Base-by-base conservation (phyloP, 2,113 vertebrate genomes). In the Xenopus laevis region DNA sequence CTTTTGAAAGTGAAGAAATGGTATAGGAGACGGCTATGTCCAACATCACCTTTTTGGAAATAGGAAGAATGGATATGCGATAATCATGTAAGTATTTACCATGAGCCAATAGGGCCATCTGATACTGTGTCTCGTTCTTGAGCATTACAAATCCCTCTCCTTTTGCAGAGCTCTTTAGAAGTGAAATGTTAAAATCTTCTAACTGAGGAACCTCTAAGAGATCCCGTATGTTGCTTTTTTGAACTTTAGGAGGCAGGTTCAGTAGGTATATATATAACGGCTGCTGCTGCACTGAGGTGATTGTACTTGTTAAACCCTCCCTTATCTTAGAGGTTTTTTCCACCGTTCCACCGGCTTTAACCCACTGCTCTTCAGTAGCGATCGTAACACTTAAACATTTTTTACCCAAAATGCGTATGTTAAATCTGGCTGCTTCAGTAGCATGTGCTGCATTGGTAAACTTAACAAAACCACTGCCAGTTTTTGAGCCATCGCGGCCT, bases 221-320 rank as follows among this genome's bases (percentile, higher is more conserved):
- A 72, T 50, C 84, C 79, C 84, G 95, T 71, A 99, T 79, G 82
- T 96, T 89, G 76, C 84, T 89, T 82, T 95, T 96, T 61, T 91
- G 90, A 71, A 88, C 78, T 63, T 79, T 76, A 80, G 83, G 83
- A 6, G 94, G 90, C 0, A 98, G 81, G 81, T 96, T 98, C 83
- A 95, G 93, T 83, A 98, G 71, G 71, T 96, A 82, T 81, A 97
- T 89, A 77, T 94, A 98, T 86, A 91, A 94, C 55, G 95, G 18
- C 94, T 60, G 47, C 15, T 40, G 33, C 6, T 50, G 47, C 47
- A 50, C 10, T 10, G 12, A 2, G 2, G 15, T 4, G 13, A 50
- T 12, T 4, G 3, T 10, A 2, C 0, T 1, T 7, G 11, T 50
- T 4, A 16, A 12, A 50, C 1, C 11, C 10, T 7, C 47, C 11